A percentile compares a stretch with the other conserved stretches of the same genome.
These are phyloP conservation scores for Epirrhoe alternata DNA, from an alignment of 2,888 invertebrate genomes.

Conservation along the genomic window DNA sequence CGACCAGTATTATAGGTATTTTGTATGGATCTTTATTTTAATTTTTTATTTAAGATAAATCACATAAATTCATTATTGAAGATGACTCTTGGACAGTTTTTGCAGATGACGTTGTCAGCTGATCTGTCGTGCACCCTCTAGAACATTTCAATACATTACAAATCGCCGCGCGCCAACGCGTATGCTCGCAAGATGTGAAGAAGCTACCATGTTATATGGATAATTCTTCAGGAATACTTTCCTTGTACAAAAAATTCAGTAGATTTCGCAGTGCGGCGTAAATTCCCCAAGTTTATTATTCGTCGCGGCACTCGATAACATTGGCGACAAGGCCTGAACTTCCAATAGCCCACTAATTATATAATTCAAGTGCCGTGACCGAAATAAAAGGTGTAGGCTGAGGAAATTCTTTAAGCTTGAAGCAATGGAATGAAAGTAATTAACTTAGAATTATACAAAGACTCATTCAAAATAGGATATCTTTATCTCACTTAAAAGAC, in stretches of 20 bases:
- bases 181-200: neutral
- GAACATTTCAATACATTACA: neutral
- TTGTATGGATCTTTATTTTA: too few relatives aligned
- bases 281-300: slow-evolving; percentile 57
- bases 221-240: neutral
- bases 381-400: slow-evolving; percentile 56
- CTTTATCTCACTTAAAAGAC: too few relatives aligned
- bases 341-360: slow-evolving; percentile 79
- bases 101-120: neutral
- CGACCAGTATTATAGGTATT: too few relatives aligned
- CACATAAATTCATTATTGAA: slow-evolving; percentile 7
- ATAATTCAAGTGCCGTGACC: slow-evolving; percentile 80
- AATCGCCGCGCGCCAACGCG: neutral
- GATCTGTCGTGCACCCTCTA: neutral
- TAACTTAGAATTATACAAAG: neutral
- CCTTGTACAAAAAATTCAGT: slow-evolving; percentile 33
- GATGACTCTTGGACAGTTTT: slow-evolving; percentile 12
- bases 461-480: neutral
- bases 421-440: neutral
- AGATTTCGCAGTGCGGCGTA: slow-evolving; percentile 45
- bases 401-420: neutral
- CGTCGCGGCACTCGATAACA: slow-evolving; percentile 61
- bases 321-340: slow-evolving; percentile 59
- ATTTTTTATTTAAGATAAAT: too few relatives aligned
- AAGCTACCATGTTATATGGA: neutral